A percentile compares a stretch with the other conserved stretches of the same genome.
phyloP scores from a whole-genome alignment of 2,797 vertebrate genomes.

The Leucoraja ocellata region DNA sequence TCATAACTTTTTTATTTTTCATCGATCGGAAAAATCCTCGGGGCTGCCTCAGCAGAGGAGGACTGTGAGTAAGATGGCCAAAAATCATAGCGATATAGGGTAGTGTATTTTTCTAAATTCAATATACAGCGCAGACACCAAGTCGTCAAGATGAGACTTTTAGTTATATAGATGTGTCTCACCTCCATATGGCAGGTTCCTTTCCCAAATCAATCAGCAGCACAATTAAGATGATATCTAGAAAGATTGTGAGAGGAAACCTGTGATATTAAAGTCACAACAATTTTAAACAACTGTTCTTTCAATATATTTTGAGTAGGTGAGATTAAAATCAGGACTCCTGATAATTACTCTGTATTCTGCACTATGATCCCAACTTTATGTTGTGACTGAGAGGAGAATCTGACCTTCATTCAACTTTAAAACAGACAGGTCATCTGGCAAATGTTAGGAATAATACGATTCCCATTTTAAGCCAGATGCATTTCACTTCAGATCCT shows the following conservation, averaged over 20 bases:
- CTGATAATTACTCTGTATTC: not conserved
- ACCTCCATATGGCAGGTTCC: not conserved
- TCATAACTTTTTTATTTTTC: too few species aligned
- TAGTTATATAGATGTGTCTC: not conserved
- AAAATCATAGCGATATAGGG: too few species aligned
- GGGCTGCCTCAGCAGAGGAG: too few species aligned
- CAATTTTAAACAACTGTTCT: not conserved
- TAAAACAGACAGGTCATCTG: constrained; percentile 3
- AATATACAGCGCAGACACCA: too few species aligned
- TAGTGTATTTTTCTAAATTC: too few species aligned
- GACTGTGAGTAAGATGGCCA: too few species aligned
- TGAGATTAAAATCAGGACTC: not conserved
- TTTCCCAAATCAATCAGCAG: not conserved
- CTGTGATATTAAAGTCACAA: not conserved
- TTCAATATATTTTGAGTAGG: not conserved
- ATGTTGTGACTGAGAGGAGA: not conserved
- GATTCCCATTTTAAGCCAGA: constrained; percentile 11
- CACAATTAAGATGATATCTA: not conserved
- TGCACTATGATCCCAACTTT: not conserved
- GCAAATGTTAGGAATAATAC: constrained; percentile 24
- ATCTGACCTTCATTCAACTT: not conserved
- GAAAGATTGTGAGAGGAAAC: not conserved
- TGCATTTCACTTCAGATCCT: constrained; percentile 29
- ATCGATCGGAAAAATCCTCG: too few species aligned
- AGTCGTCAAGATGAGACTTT: too few species aligned